These are phyloP conservation scores for Diloba caeruleocephala DNA, from an alignment of 2,888 invertebrate genomes.

Conservation along the genomic window DNA sequence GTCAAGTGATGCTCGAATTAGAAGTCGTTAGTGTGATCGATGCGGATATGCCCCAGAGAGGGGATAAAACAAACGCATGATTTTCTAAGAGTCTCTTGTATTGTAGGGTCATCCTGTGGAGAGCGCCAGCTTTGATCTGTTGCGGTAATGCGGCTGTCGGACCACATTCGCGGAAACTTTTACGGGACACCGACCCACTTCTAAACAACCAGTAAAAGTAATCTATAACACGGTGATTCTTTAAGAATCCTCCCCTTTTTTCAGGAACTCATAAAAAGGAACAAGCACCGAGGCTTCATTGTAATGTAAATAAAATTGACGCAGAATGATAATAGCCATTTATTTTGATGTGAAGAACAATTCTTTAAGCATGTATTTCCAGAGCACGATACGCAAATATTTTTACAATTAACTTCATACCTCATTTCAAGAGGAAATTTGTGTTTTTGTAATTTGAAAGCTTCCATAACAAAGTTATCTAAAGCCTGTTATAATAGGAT, in stretches of 20 bases:
- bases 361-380: constrained; percentile 10
- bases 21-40: constrained; percentile 38
- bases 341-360: constrained; percentile 30
- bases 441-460: constrained; percentile 49
- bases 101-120: constrained; percentile 69
- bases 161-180: constrained; percentile 83
- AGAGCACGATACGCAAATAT: constrained; percentile 8
- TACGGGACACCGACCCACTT: constrained; percentile 85
- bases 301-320: constrained; percentile 44
- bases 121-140: constrained; percentile 80
- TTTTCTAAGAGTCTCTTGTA: constrained; percentile 67
- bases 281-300: constrained; percentile 38
- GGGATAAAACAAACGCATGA: constrained; percentile 71
- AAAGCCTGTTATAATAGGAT: constrained; percentile 18
- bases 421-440: constrained; percentile 48
- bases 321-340: constrained; percentile 27
- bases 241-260: constrained; percentile 61
- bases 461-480: constrained; percentile 42
- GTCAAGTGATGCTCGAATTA: constrained; percentile 50
- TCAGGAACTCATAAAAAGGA: constrained; percentile 46
- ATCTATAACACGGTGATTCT: constrained; percentile 67
- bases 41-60: constrained; percentile 42
- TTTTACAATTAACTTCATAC: constrained; percentile 20
- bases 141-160: constrained; percentile 72
- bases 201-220: constrained; percentile 74